phyloP scores from a whole-genome alignment of 2,113 vertebrate genomes.

The Noctilio leporinus region DNA sequence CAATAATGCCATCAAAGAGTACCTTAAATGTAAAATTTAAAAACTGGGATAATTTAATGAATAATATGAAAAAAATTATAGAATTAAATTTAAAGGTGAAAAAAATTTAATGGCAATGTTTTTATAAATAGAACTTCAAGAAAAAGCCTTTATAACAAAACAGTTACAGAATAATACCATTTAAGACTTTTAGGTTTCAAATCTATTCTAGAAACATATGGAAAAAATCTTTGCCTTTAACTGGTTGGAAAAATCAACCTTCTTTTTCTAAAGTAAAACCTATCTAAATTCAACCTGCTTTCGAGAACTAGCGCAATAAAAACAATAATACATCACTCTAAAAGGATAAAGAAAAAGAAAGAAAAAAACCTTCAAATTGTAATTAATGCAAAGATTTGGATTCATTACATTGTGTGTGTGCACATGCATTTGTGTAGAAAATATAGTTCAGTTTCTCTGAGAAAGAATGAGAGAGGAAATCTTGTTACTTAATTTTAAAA shows the following conservation, averaged over 20 bases:
- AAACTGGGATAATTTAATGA: not conserved
- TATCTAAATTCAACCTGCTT: not conserved
- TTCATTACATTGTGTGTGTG: not conserved
- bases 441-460: not conserved
- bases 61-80: not conserved
- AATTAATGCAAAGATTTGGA: not conserved
- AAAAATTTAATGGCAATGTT: not conserved
- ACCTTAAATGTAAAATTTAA: not conserved
- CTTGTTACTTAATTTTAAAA: not conserved
- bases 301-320: constrained; percentile 23
- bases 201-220: not conserved
- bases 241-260: not conserved
- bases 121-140: not conserved
- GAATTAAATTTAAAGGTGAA: not conserved
- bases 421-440: not conserved
- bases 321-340: not conserved
- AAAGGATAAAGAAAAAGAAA: not conserved
- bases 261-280: not conserved
- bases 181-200: not conserved
- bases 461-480: not conserved
- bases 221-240: not conserved
- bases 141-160: not conserved
- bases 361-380: not conserved
- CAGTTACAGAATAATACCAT: not conserved
- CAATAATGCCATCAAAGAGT: not conserved